Base-by-base conservation (phyloP, 2,113 vertebrate genomes). In the Solea senegalensis region DNA sequence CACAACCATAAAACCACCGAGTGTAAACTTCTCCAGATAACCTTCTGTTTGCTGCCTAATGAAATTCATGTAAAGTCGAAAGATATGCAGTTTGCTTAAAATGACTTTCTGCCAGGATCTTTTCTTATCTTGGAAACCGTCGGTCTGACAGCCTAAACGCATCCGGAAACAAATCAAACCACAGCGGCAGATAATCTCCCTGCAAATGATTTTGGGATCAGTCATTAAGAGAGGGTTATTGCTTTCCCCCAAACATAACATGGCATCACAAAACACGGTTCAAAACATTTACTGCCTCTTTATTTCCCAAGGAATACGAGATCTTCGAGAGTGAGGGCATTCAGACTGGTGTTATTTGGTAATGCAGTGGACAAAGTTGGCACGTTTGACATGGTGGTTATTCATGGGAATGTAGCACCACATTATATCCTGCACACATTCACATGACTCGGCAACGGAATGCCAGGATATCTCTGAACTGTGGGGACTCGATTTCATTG, bases 101-200 rank as follows among this genome's bases (percentile, higher is more conserved):
- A 74, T 53, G 16, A 67, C 43, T 86, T 72, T 70, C 70, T 68
- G 21, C n/a, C 65, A 21, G 51, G 21, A 44, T 78, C 12, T 46
- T 58, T 62, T 62, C 34, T 83, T 79, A 62, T 83, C 57, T 79
- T 16, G 45, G 69, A 66, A 76, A 65, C 55, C 76, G 43, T 69
- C 62, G 2, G n/a, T 68, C 79, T 71, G 44, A 66, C 52, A 43
- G 72, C 12, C 9, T 7, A 55, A 76, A 53, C 41, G 27, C 77
- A 66, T 51, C 21, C 7, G 2, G 45, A 74, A 78, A 45, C 61
- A 60, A 73, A 73, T 79, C 57, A 65, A 62, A 65, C 74, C 11
- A 61, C 65, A 34, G 63, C 9, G 57, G 34, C 15, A 72, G 55
- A 81, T 75, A 67, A 78, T 77, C 70, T 62, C 61, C 51, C 64